Evolutionary conservation across 2,888 invertebrate species (phyloP), one percentile per base, ranked within the genome.

Genomic region (Perizoma affinitatum): DNA sequence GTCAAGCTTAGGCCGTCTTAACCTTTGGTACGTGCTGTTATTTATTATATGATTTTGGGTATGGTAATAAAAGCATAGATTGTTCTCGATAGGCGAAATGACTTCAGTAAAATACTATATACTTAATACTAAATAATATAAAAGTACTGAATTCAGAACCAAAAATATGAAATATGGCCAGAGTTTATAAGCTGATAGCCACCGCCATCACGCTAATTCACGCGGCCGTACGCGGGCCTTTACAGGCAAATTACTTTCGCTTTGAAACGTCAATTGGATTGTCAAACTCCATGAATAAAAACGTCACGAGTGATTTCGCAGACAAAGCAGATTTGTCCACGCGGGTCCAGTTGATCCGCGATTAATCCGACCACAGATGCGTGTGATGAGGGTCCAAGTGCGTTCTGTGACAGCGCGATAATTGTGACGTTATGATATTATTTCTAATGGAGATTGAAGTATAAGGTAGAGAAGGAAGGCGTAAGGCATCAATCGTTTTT

Each of bases 301-400:
- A 75, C 70, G 81, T 78, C 82, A 76, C 72, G 72, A 79, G 74
- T 80, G 81, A 82, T 82, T 79, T 74, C 67, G 67, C 66, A 65
- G 73, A 78, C 74, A 79, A 81, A 79, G 79, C 80, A 82, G 82
- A 83, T 84, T 85, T 82, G 81, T 81, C 75, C 69, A 68, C 69
- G 40, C 52, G 48, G 78, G 78, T 68, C 56, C 49, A 78, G 75
- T 80, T 82, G 80, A 84, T 84, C 82, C 80, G 68, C 78, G 80
- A 83, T 88, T 87, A 88, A 87, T 87, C 84, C 80, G 58, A 75
- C 83, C 84, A 69, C 87, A 84, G 79, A 82, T 82, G 82, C 74
- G 79, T 72, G 79, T 88, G 89, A 89, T 82, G 84, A 83, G 88
- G 89, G 89, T 88, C 75, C 65, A 22, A 65, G 54, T 54, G 67